Base-by-base conservation (phyloP, 2,113 vertebrate species). In the Corythornis madagascariensis region DNA sequence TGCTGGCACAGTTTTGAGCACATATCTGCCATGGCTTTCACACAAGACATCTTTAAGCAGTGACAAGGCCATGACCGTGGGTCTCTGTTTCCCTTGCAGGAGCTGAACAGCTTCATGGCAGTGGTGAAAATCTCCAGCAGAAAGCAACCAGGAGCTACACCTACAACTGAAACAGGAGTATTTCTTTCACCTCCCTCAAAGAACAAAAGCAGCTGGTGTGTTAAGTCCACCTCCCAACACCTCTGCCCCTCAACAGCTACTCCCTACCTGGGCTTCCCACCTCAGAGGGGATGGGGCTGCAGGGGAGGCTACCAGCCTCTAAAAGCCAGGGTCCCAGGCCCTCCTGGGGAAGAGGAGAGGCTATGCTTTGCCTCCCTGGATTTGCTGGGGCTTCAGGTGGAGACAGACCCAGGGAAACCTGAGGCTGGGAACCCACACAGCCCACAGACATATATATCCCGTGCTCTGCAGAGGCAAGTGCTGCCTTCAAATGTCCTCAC, bases 1-100 rank as follows among this genome's bases (percentile, higher is more conserved):
- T 42, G 53, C 24, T 0, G 0, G 10, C 1, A 0, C 1, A 1
- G 71, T 52, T 71, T 21, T 14, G 55, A 38, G 75, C 40, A 22
- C 4, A 1, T 25, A 9, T 17, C 26, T 55, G 13, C 48, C 29
- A 6, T 5, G 3, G 2, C 19, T 40, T 69, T 33, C 15, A 2
- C 64, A 26, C 20, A 5, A 63, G 28, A 69, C 31, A 17, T 8
- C 20, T 60, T 52, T 8, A 53, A 74, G 50, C 61, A 42, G 22
- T 0, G 3, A 73, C 10, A 14, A 50, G 31, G 47, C 14, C 18
- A 10, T 1, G 4, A 9, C 11, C 18, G 3, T 52, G 13, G 33
- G 8, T n/a, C 21, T 24, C 61, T 20, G 19, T 28, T 10, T 7
- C 57, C 15, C 17, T 10, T 1, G 2, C 9, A 65, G 17, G 21